Evolutionary conservation across 2,797 vertebrate genomes (phyloP).

Genomic region (Premnoplex brunnescens): DNA sequence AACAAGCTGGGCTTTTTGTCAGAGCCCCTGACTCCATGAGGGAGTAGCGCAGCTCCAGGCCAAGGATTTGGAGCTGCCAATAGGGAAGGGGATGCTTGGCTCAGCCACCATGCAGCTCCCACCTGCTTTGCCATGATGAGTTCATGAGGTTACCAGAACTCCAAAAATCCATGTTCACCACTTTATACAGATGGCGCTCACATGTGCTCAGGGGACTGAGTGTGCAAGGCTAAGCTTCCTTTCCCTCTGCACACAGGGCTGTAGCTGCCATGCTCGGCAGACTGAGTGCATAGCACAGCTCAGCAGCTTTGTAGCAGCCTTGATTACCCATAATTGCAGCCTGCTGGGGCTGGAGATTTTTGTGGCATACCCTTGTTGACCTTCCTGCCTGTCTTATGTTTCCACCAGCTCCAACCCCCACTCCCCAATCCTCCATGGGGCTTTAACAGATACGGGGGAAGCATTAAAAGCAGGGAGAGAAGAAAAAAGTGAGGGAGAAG

Average conservation of each 20-base stretch:
- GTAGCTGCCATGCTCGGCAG: not conserved
- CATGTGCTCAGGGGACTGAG: not conserved
- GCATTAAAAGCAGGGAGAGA: not conserved
- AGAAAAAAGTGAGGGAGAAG: not conserved
- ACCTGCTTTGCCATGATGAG: not conserved
- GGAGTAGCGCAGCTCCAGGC: not conserved
- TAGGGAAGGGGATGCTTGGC: not conserved
- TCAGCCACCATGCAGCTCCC: not conserved
- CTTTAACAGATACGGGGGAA: not conserved
- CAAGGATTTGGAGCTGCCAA: not conserved
- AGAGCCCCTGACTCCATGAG: not conserved
- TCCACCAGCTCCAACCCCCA: not conserved
- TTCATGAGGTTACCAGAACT: not conserved
- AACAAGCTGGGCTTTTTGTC: not conserved
- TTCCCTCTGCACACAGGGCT: not conserved
- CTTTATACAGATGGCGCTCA: not conserved
- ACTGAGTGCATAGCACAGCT: not conserved
- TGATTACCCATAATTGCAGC: conserved; percentile 3
- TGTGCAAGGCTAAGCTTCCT: not conserved
- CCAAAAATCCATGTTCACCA: fast-evolving
- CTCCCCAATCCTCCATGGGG: not conserved
- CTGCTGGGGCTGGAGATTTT: not conserved
- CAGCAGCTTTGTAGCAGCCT: conserved; percentile 40
- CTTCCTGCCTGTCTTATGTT: not conserved
- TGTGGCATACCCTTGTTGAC: conserved; percentile 3